A percentile compares a stretch with the other conserved stretches of the same genome.
These are phyloP conservation scores for Amphipyra berbera DNA, from an alignment of 2,888 invertebrate species.

Conservation along the genomic window DNA sequence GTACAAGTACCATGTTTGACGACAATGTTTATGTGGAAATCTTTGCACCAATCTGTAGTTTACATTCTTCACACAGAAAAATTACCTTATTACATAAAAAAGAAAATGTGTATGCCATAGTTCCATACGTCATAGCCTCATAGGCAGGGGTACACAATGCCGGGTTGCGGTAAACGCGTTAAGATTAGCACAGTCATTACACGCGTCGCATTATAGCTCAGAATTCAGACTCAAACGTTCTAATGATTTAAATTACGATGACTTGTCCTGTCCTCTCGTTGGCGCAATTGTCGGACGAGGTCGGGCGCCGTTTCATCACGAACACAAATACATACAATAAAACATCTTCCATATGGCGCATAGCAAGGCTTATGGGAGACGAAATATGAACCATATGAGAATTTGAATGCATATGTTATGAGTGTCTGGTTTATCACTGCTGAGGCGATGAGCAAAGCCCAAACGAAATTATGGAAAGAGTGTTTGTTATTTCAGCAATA, in stretches of 20 bases:
- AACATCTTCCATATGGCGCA: constrained; percentile 69
- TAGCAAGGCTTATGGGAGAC: constrained; percentile 49
- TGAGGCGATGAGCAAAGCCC: constrained; percentile 5
- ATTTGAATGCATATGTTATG: constrained; percentile 29
- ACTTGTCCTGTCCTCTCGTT: constrained; percentile 79
- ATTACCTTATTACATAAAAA: not conserved
- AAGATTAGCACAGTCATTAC: constrained; percentile 49
- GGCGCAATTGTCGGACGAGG: constrained; percentile 82
- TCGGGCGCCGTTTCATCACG: constrained; percentile 83
- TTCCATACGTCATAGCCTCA: not conserved
- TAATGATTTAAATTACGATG: constrained; percentile 85
- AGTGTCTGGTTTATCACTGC: constrained; percentile 5
- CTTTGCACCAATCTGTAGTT: not conserved
- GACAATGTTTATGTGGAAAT: not conserved
- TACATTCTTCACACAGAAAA: not conserved
- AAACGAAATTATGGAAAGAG: constrained; percentile 3
- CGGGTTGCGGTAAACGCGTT: constrained; percentile 8
- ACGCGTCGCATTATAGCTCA: constrained; percentile 30
- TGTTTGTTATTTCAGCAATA: constrained; percentile 21
- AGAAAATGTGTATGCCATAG: constrained; percentile 2
- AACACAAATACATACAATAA: constrained; percentile 77
- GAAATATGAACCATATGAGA: constrained; percentile 39
- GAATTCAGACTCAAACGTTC: constrained; percentile 59
- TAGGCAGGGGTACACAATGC: not conserved
- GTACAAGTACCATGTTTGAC: not conserved